Evolutionary conservation across 1,140 invertebrate genomes (phyloP), one percentile per base, ranked within the genome.

Genomic region (Chironomus tepperi): DNA sequence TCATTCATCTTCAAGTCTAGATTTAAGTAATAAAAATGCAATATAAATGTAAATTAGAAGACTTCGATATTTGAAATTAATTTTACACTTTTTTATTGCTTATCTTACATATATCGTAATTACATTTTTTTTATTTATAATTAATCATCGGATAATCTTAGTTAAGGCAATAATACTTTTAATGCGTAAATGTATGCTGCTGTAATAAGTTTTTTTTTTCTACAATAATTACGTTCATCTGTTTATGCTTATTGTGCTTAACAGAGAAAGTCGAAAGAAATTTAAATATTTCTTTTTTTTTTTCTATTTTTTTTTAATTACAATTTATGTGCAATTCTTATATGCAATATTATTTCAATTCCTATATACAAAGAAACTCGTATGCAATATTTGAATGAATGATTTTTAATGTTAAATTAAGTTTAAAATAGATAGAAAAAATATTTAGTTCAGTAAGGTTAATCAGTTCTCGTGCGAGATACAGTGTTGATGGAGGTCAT

Each of bases 61-160:
- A 9, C 12, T 7, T 18, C 19, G 65, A 70, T 70, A 70, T 70
- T 70, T 70, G 65, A 70, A 70, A 70, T 70, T 19, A 18, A 70
- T 70, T 70, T 70, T 70, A 70, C 9, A 70, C 9, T 70, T 21
- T 8, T 70, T 70, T 19, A 70, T 70, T 19, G 2, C 9, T 18
- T 7, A 67, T 7, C 8, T 16, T 18, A 18, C 16, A 70, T 18
- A 18, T 70, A 19, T 18, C 8, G 16, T 15, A 67, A 7, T 9
- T 6, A 19, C 9, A 70, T 19, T 18, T 19, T n/a, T n/a, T n/a
- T n/a, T n/a, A n/a, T n/a, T n/a, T 0, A 18, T 19, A 8, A 18
- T 5, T 57, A 57, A 57, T 57, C 47, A 47, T 47, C n/a, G 47
- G 5, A 57, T 15, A 18, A 70, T 18, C 18, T 70, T 18, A 70